Conservation (phyloP, 1,140 invertebrate species). For the Ericerus pela region DNA sequence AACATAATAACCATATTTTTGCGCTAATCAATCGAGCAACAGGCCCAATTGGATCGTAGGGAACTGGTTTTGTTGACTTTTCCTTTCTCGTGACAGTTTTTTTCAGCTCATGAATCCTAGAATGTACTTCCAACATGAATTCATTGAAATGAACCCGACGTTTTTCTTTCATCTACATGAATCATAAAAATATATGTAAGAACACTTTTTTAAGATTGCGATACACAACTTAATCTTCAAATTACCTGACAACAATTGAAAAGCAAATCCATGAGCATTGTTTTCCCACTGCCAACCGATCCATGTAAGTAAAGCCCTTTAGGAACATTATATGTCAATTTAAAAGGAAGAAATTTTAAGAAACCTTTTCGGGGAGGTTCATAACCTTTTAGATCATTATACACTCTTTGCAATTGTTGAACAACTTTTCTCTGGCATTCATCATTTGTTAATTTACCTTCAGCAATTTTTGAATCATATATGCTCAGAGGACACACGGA, state of each 20-base stretch:
- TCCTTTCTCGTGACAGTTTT: constrained; percentile 45
- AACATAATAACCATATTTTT: constrained; percentile 85
- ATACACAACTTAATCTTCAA: constrained; percentile 14
- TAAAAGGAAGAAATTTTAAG: constrained; percentile 33
- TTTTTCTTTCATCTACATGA: constrained; percentile 44
- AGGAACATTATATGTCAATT: constrained; percentile 38
- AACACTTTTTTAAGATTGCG: constrained; percentile 15
- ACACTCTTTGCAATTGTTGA: constrained; percentile 50
- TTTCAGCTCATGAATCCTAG: constrained; percentile 65
- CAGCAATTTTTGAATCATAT: constrained; percentile 36
- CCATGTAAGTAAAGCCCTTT: constrained; percentile 71
- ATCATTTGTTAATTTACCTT: constrained; percentile 47
- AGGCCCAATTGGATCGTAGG: constrained; percentile 86
- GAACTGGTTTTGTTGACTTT: constrained; percentile 45
- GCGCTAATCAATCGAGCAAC: constrained; percentile 76
- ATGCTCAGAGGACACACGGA: background rate
- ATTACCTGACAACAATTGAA: constrained; percentile 58
- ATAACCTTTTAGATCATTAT: constrained; percentile 46
- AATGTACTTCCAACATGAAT: constrained; percentile 95
- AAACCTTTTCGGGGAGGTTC: constrained; percentile 33
- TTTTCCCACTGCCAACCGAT: constrained; percentile 87
- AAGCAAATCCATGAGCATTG: constrained; percentile 98
- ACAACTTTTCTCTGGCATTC: constrained; percentile 52
- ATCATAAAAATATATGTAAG: constrained; percentile 17
- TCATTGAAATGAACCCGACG: constrained; percentile 87